Conservation (phyloP, 2,113 vertebrate genomes). For the Cyphomyrus plagiostoma region DNA sequence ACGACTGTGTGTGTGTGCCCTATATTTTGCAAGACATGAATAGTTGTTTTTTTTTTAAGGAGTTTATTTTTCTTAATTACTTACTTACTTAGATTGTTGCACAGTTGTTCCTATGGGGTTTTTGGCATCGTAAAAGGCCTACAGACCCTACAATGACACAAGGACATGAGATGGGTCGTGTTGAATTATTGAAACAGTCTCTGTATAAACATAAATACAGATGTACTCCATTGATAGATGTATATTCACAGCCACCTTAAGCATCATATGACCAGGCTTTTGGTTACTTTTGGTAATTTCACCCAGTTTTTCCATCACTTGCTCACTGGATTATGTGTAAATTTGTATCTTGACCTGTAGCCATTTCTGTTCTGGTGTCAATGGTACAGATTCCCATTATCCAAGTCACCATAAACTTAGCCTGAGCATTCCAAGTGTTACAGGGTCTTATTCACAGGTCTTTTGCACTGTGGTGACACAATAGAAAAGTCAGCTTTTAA, state of each 20-base stretch:
- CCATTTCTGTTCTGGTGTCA: background rate
- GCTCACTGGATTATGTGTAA: background rate
- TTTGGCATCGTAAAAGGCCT: background rate
- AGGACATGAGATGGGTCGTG: background rate
- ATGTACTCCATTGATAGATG: background rate
- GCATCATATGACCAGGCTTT: background rate
- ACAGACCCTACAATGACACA: background rate
- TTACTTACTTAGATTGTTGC: too few relatives aligned
- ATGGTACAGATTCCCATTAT: background rate
- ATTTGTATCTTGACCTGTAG: background rate
- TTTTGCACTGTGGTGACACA: background rate
- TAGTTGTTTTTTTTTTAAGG: too few relatives aligned
- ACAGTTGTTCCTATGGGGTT: background rate
- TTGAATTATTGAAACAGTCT: background rate
- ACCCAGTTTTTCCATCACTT: background rate
- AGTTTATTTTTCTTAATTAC: too few relatives aligned
- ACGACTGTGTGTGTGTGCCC: too few relatives aligned
- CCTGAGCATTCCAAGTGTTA: background rate
- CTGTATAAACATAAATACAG: background rate
- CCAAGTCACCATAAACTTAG: background rate
- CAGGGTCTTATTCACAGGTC: background rate
- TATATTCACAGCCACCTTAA: background rate
- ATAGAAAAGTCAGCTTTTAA: background rate
- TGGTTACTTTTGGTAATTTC: background rate
- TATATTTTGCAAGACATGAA: background rate